phyloP scores from a whole-genome alignment of 2,888 invertebrate species.

The Anoncus sp. region DNA sequence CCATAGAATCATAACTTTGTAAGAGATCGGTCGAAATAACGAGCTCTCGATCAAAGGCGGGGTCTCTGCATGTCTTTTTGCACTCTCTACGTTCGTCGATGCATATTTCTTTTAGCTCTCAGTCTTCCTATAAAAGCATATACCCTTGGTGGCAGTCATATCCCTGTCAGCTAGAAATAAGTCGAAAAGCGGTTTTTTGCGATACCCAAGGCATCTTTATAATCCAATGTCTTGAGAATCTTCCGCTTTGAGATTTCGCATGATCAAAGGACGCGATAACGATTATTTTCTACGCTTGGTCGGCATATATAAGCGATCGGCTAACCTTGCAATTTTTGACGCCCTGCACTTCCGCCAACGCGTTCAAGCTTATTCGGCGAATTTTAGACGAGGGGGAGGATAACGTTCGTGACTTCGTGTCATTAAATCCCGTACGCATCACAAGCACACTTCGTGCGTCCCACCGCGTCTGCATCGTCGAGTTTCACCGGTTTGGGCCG shows the following conservation, averaged over 20 bases:
- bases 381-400: conserved; percentile 35
- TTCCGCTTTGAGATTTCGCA: conserved; percentile 14
- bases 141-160: background rate
- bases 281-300: conserved; percentile 24
- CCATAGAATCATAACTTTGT: conserved; percentile 4
- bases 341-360: conserved; percentile 32
- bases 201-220: conserved; percentile 4
- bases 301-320: conserved; percentile 24
- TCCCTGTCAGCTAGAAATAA: conserved; percentile 12
- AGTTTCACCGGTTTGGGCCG: conserved; percentile 23
- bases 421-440: conserved; percentile 54
- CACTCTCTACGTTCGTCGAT: background rate
- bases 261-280: conserved; percentile 37
- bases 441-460: conserved; percentile 47
- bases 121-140: background rate
- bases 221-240: conserved; percentile 13
- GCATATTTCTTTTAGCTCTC: conserved; percentile 11
- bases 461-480: conserved; percentile 22
- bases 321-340: conserved; percentile 39
- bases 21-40: conserved; percentile 23
- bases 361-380: conserved; percentile 43
- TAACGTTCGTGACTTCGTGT: conserved; percentile 56
- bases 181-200: background rate
- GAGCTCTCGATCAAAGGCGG: conserved; percentile 28
- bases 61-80: background rate